phyloP scores from a whole-genome alignment of 2,888 invertebrate species.

The Oxystoma pomonae region DNA sequence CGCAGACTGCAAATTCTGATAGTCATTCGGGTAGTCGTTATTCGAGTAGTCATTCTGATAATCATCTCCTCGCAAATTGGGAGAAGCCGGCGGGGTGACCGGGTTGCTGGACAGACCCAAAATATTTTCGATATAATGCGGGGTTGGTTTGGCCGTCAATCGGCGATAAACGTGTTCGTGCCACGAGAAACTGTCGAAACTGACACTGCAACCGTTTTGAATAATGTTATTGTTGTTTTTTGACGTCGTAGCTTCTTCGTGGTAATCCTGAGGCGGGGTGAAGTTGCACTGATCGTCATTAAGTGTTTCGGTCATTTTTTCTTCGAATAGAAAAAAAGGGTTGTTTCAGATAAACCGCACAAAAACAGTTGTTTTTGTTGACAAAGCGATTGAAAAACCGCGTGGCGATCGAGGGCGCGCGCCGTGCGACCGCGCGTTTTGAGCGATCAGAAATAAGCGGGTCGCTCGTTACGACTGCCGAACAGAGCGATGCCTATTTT shows the following conservation, averaged over 20 bases:
- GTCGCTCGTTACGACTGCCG: neutral
- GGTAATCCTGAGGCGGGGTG: slow-evolving; percentile 7
- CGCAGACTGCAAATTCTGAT: slow-evolving; percentile 20
- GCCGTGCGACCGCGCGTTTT: neutral
- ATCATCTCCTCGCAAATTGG: slow-evolving; percentile 1
- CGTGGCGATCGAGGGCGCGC: slow-evolving; percentile 11
- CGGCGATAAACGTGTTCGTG: slow-evolving; percentile 87
- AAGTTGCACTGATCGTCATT: slow-evolving; percentile 17
- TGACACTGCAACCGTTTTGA: slow-evolving; percentile 23
- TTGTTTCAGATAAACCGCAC: neutral
- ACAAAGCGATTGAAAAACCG: neutral
- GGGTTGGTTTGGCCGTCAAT: slow-evolving; percentile 77
- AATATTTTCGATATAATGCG: slow-evolving; percentile 85
- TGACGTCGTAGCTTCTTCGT: slow-evolving; percentile 16
- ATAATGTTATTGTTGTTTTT: slow-evolving; percentile 21
- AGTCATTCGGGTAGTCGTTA: slow-evolving; percentile 12
- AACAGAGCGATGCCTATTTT: slow-evolving; percentile 24
- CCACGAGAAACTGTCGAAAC: slow-evolving; percentile 56
- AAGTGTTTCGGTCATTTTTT: slow-evolving; percentile 17
- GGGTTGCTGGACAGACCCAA: slow-evolving; percentile 53
- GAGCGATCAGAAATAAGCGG: neutral
- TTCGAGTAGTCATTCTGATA: slow-evolving; percentile 27
- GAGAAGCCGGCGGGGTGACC: slow-evolving; percentile 25
- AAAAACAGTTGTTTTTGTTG: neutral
- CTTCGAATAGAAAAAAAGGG: neutral